These are phyloP conservation scores for Galeruca laticollis DNA, from an alignment of 2,888 invertebrate genomes.

Conservation along the genomic window DNA sequence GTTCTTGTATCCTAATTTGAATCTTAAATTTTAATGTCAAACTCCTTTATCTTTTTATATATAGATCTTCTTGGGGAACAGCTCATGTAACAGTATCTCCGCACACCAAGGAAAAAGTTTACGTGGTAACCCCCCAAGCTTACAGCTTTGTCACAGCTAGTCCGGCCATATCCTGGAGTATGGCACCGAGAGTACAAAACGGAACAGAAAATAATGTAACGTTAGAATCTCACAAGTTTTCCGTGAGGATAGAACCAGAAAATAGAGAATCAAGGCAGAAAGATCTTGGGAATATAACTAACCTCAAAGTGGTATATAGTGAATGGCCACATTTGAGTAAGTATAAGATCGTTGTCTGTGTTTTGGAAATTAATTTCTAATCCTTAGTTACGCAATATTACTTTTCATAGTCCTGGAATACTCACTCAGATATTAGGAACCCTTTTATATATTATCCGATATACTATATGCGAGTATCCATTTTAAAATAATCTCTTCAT, in stretches of 20 bases:
- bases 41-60: conserved; percentile 66
- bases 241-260: conserved; percentile 54
- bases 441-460: too few species aligned
- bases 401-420: too few species aligned
- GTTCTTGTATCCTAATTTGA: too few species aligned
- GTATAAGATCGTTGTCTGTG: conserved; percentile 46
- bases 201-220: conserved; percentile 49
- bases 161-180: conserved; percentile 58
- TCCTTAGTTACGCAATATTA: too few species aligned
- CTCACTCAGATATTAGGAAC: too few species aligned
- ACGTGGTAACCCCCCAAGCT: conserved; percentile 85
- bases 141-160: conserved; percentile 64
- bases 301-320: conserved; percentile 63
- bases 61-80: conserved; percentile 73
- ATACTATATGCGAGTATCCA: too few species aligned
- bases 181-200: conserved; percentile 61
- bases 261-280: conserved; percentile 41
- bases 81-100: conserved; percentile 80
- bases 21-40: too few species aligned
- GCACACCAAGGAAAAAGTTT: conserved; percentile 83
- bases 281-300: conserved; percentile 44
- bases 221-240: conserved; percentile 52
- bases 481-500: too few species aligned
- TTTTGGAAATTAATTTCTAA: not conserved
- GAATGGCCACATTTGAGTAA: conserved; percentile 68